Percentiles rank a stretch among this genome's conserved stretches.
These are phyloP conservation scores for human (Homo sapiens) DNA, from an alignment of 2,113 vertebrate species.

Conservation along the genomic window DNA sequence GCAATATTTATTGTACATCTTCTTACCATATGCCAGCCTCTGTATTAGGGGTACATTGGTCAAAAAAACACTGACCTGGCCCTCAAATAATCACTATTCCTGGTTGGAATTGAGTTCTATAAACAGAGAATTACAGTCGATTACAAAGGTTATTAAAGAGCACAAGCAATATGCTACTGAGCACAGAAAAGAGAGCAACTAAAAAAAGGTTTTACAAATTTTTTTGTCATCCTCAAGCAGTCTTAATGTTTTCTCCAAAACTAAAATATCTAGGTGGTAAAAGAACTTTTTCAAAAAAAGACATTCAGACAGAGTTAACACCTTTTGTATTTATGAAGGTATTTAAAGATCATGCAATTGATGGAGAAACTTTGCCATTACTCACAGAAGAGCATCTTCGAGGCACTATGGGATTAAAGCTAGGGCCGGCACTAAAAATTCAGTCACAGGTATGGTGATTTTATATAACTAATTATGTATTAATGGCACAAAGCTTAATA, in stretches of 20 bases:
- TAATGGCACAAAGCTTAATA: neutral
- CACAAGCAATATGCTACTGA: neutral
- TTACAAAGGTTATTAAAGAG: neutral
- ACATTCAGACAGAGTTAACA: neutral
- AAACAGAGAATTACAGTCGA: neutral
- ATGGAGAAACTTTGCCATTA: slow-evolving; percentile 95
- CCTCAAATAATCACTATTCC: neutral
- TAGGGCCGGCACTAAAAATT: slow-evolving; percentile 96
- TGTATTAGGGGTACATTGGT: too few relatives aligned
- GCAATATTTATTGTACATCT: neutral
- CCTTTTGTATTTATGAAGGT: slow-evolving; percentile 82
- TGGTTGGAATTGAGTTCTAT: neutral
- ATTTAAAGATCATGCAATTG: slow-evolving; percentile 97
- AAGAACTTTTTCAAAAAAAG: neutral
- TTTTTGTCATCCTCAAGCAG: neutral
- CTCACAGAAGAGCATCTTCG: slow-evolving; percentile 97
- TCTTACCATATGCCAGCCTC: neutral
- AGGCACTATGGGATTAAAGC: slow-evolving; percentile 94
- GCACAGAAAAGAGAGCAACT: neutral
- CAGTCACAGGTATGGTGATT: slow-evolving; percentile 91
- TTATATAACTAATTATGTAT: neutral
- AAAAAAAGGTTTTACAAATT: neutral
- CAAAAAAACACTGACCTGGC: neutral
- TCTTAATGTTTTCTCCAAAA: neutral
- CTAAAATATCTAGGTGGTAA: neutral